Conservation (phyloP, 1,140 invertebrate genomes). For the Maconellicoccus hirsutus region DNA sequence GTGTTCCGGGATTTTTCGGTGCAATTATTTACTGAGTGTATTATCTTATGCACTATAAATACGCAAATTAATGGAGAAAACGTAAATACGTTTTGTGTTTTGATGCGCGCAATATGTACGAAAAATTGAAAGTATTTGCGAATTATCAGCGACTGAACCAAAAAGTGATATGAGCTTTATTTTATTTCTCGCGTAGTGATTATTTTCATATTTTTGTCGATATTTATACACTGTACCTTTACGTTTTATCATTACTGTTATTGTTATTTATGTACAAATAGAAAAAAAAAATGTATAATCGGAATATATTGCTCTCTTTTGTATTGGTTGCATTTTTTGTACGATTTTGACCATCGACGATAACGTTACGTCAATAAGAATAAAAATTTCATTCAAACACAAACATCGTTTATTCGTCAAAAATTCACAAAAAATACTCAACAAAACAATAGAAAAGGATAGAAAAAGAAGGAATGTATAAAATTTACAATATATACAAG, state of each 20-base stretch:
- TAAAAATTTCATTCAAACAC: no score
- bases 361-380: no score
- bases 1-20: neutral
- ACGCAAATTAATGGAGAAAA: no score
- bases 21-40: neutral
- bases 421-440: neutral
- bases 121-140: neutral
- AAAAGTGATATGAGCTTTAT: conserved; percentile 2
- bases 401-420: neutral
- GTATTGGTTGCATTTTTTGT: neutral
- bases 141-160: neutral
- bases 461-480: conserved; percentile 4
- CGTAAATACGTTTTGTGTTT: no score
- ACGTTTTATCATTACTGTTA: neutral
- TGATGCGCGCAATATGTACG: no score
- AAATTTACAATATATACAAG: neutral
- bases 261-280: neutral
- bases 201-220: neutral
- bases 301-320: conserved; percentile 1
- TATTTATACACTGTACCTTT: neutral
- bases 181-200: neutral
- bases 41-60: neutral
- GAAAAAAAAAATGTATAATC: neutral
- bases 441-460: neutral
- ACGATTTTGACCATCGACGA: no score